Base-by-base conservation (phyloP, 2,113 vertebrate genomes). In the Bos taurus region DNA sequence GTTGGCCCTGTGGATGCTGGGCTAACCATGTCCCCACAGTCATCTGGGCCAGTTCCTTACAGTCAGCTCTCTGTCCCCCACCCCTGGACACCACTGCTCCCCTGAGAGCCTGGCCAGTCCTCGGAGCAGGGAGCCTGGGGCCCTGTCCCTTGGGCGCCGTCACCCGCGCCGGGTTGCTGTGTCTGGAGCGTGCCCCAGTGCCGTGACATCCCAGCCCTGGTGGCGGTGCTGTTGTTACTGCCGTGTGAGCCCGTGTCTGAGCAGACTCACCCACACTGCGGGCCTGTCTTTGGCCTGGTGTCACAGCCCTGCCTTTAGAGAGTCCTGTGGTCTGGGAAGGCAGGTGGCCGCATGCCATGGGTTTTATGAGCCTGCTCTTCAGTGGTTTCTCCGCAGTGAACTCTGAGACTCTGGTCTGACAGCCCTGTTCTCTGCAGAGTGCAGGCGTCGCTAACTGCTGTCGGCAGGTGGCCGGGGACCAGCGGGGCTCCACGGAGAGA, bases 111-210 rank as follows among this genome's bases (percentile, higher is more conserved):
- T 33, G 9, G 19, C 7, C 19, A 2, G 67, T 23, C 10, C n/a
- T 40, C 5, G 19, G 67, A 36, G 67, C 67, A 40, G 17, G 17
- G 67, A 21, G 28, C 78, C 30, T 33, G 46, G 46, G 78, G 10
- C 46, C 28, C 67, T 21, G 46, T 17, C 78, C 28, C 28, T 33
- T 3, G 21, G 9, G 16, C 17, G 46, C 11, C 0, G 0, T 9
- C 6, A 0, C 2, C 60, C 1, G 2, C 30, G 7, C 0, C 50
- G 2, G 12, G 52, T 4, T 19, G 8, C 25, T 6, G 13, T 7
- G 10, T 59, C 2, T 15, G 11, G 33, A 11, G 15, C 4, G 1
- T 28, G 6, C 11, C 30, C 7, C 5, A 16, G 50, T 6, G 6
- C 59, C 26, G 13, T 52, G 50, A 5, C 50, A 21, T 6, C 43